Evolutionary conservation across 1,140 invertebrate species (phyloP).

Genomic region (Zaprionus inermis): DNA sequence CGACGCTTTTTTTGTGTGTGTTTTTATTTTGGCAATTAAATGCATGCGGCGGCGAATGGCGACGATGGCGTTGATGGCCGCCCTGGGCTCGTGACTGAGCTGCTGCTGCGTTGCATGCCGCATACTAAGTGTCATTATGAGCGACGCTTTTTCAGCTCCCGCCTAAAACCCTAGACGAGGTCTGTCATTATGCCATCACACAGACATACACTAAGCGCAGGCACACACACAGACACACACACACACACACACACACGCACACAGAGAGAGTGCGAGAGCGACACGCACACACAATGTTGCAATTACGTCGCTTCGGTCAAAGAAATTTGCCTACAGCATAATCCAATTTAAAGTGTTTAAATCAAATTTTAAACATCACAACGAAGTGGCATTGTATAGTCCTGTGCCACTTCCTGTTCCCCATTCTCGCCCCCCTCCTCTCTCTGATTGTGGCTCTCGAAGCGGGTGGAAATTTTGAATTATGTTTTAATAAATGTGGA

Average conservation of each 20-base stretch:
- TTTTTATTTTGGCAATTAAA: constrained; percentile 84
- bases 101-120: constrained; percentile 79
- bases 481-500: constrained; percentile 82
- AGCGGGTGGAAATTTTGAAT: constrained; percentile 76
- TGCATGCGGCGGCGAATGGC: constrained; percentile 73
- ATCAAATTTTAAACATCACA: constrained; percentile 81
- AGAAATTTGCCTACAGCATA: constrained; percentile 81
- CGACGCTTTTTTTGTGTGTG: constrained; percentile 38
- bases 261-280: neutral
- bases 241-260: constrained; percentile 8
- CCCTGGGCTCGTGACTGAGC: constrained; percentile 75
- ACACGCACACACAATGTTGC: constrained; percentile 70
- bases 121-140: constrained; percentile 83
- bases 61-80: constrained; percentile 71
- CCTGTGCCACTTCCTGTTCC: constrained; percentile 18
- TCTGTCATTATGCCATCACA: constrained; percentile 67
- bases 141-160: constrained; percentile 40
- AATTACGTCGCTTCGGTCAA: constrained; percentile 71
- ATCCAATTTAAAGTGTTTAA: constrained; percentile 84
- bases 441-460: neutral
- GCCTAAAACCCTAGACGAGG: constrained; percentile 52
- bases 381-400: constrained; percentile 65
- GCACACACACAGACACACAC: constrained; percentile 21
- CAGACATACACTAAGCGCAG: constrained; percentile 2
- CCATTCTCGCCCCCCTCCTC: neutral